A percentile compares a stretch with the other conserved stretches of the same genome.
phyloP scores from a whole-genome alignment of 2,797 vertebrate species.

The Streptopelia turtur region DNA sequence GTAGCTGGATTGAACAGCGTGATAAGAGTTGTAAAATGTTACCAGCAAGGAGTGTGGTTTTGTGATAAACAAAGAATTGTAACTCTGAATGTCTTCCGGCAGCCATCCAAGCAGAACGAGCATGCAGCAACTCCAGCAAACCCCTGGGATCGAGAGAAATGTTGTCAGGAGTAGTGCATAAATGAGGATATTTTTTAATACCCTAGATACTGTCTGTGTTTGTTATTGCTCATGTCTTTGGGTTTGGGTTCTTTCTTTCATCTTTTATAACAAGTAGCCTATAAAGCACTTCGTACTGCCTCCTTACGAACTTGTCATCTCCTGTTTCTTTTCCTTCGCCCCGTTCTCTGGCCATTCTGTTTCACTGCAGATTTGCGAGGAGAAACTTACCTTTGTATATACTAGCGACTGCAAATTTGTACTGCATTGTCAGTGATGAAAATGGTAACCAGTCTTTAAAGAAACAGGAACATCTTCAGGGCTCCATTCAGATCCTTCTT shows the following conservation, averaged over 20 bases:
- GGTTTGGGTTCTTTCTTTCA: not conserved
- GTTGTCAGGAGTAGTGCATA: not conserved
- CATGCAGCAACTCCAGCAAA: not conserved
- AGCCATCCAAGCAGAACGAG: conserved; percentile 7
- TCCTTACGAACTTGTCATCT: not conserved
- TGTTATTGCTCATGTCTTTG: conserved; percentile 4
- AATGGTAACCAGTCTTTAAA: not conserved
- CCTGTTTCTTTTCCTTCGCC: not conserved
- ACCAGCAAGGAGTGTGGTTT: conserved; percentile 13
- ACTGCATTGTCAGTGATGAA: not conserved
- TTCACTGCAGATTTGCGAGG: not conserved
- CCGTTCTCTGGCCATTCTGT: not conserved
- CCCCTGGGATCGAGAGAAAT: not conserved
- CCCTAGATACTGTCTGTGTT: not conserved
- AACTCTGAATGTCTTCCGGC: not conserved
- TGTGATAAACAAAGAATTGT: conserved; percentile 44
- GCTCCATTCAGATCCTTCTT: not conserved
- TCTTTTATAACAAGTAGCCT: not conserved
- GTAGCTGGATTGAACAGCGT: not conserved
- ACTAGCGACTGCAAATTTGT: not conserved
- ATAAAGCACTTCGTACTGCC: not conserved
- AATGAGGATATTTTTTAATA: conserved; percentile 15
- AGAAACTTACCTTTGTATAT: not conserved
- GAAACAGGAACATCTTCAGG: not conserved
- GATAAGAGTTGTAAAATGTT: conserved; percentile 45